These are phyloP conservation scores for Arizona elegans DNA, from an alignment of 2,113 vertebrate species.

Conservation along the genomic window DNA sequence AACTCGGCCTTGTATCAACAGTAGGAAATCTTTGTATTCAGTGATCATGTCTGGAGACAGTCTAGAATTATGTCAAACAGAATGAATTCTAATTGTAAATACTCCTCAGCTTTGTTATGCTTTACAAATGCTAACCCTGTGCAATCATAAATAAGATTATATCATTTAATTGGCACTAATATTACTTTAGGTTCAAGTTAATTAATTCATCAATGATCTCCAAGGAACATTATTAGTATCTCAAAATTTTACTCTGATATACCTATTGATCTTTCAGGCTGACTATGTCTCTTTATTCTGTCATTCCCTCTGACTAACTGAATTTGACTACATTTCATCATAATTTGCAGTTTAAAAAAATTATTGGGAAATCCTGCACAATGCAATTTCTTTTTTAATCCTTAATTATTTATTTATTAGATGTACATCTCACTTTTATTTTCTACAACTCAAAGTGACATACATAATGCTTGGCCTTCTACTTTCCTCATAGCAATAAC, in stretches of 20 bases:
- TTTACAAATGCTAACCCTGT: neutral
- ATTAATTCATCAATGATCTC: neutral
- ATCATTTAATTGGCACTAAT: neutral
- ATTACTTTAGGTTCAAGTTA: slow-evolving; percentile 5
- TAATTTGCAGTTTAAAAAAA: fast-evolving
- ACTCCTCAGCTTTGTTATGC: fast-evolving
- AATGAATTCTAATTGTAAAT: fast-evolving
- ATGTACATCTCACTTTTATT: neutral
- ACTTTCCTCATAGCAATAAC: neutral
- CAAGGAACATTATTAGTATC: neutral
- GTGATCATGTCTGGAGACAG: neutral
- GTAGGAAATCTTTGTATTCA: neutral
- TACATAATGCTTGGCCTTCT: neutral
- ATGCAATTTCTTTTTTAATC: neutral
- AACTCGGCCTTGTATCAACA: neutral
- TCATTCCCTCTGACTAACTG: slow-evolving; percentile 3
- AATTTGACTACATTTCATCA: neutral
- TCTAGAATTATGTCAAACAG: neutral
- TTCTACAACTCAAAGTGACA: neutral
- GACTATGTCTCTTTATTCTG: neutral
- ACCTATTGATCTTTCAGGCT: neutral
- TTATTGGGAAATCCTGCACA: neutral
- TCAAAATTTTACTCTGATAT: neutral
- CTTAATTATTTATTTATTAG: neutral
- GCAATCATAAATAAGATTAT: neutral